Evolutionary conservation across 2,113 vertebrate genomes (phyloP).

Genomic region (Hypocryptadius cinnamomeus): DNA sequence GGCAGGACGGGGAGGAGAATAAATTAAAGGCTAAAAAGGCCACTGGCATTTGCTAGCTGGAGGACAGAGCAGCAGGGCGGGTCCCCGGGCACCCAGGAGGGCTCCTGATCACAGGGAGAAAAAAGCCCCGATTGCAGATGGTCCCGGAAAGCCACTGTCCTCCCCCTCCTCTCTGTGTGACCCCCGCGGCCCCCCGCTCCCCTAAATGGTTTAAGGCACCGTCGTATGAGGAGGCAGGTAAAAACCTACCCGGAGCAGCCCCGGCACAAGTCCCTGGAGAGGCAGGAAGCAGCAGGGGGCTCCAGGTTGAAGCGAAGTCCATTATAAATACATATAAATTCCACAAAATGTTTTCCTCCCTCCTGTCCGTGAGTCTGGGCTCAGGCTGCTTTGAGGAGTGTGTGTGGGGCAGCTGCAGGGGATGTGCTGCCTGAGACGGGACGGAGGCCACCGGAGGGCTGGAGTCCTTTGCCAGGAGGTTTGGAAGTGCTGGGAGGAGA

Average conservation of each 20-base stretch:
- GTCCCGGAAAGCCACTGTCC: background rate
- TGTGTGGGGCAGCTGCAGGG: background rate
- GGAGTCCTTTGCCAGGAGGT: background rate
- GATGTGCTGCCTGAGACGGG: background rate
- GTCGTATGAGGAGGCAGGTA: slow-evolving; percentile 66
- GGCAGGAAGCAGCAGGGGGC: background rate
- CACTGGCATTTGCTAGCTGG: slow-evolving; percentile 12
- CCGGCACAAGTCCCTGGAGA: background rate
- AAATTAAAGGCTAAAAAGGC: slow-evolving; percentile 57
- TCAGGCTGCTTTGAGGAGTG: slow-evolving; percentile 2
- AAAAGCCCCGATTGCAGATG: background rate
- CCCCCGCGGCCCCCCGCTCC: slow-evolving; percentile 43
- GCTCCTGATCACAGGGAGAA: background rate
- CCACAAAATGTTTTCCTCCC: background rate
- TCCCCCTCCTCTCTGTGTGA: background rate
- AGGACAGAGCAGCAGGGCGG: background rate
- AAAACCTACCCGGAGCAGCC: slow-evolving; percentile 23
- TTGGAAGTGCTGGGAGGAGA: background rate
- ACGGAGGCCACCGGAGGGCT: background rate
- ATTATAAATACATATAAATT: slow-evolving; percentile 38
- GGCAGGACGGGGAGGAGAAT: slow-evolving; percentile 4
- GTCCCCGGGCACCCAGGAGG: background rate
- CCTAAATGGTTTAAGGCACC: slow-evolving; percentile 73
- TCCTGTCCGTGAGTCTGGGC: background rate
- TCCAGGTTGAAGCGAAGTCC: background rate